Conservation (phyloP, 2,888 invertebrate species). For the Phoenoteleia sp. region DNA sequence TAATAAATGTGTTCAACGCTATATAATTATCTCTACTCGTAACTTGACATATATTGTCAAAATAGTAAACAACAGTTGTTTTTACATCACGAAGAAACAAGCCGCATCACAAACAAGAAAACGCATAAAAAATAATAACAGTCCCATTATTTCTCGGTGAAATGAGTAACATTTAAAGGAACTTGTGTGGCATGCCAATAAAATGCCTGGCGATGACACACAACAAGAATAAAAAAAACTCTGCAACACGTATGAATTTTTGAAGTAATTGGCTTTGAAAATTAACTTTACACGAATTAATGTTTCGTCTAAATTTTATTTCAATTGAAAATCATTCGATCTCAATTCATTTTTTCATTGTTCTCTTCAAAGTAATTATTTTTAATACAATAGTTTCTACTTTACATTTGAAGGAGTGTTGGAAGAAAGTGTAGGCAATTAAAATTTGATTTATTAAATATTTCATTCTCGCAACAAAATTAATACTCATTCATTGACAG, state of each 20-base stretch:
- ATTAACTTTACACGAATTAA: not conserved
- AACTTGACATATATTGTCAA: constrained; percentile 19
- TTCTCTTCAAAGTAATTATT: not conserved
- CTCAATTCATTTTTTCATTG: not conserved
- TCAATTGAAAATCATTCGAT: not conserved
- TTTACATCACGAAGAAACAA: constrained; percentile 19
- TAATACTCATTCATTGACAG: not conserved
- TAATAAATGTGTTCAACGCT: no score
- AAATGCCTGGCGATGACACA: constrained; percentile 80
- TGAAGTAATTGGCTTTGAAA: constrained; percentile 43
- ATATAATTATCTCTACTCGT: constrained; percentile 43
- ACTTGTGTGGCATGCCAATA: constrained; percentile 76
- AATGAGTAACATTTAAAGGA: constrained; percentile 77
- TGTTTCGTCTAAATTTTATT: no score
- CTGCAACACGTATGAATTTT: not conserved
- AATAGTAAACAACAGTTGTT: constrained; percentile 4
- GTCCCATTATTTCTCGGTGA: constrained; percentile 83
- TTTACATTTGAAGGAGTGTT: not conserved
- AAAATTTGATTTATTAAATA: not conserved
- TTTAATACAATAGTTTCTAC: not conserved
- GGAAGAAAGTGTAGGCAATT: not conserved
- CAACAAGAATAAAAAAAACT: not conserved
- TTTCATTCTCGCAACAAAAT: not conserved
- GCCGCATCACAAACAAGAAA: constrained; percentile 34
- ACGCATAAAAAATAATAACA: constrained; percentile 75